phyloP scores from a whole-genome alignment of 2,888 invertebrate species.

The Fragum fragum region DNA sequence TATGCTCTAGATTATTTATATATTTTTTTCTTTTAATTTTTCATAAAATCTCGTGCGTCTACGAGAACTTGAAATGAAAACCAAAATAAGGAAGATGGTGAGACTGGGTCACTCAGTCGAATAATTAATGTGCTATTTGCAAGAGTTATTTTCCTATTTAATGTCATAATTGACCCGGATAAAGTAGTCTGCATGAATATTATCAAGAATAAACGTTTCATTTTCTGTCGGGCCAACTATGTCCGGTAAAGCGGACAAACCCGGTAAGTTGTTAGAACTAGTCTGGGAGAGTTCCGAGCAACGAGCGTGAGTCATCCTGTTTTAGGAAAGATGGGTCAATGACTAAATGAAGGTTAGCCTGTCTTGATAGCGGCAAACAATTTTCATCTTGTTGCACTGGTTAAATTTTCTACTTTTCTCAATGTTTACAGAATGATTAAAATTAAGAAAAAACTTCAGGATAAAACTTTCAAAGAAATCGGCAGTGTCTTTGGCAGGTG shows the following conservation, averaged over 20 bases:
- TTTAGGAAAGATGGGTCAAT: neutral
- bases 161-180: neutral
- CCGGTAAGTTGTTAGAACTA: constrained; percentile 42
- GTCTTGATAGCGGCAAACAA: too few species aligned
- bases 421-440: too few species aligned
- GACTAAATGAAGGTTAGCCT: too few species aligned
- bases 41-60: constrained; percentile 21
- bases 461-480: too few species aligned
- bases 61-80: constrained; percentile 34
- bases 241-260: constrained; percentile 66
- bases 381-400: too few species aligned
- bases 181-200: neutral
- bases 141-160: neutral
- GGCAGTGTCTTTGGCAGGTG: too few species aligned
- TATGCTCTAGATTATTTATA: too few species aligned
- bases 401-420: too few species aligned
- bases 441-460: too few species aligned
- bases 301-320: constrained; percentile 9
- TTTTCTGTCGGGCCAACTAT: constrained; percentile 29
- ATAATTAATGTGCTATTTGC: constrained; percentile 21
- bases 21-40: neutral
- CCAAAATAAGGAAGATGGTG: constrained; percentile 65
- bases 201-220: neutral
- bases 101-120: constrained; percentile 27
- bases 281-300: constrained; percentile 25